Evolutionary conservation across 2,113 vertebrate species (phyloP), one percentile per base, ranked within the genome.

Genomic region (Dinomys branickii): DNA sequence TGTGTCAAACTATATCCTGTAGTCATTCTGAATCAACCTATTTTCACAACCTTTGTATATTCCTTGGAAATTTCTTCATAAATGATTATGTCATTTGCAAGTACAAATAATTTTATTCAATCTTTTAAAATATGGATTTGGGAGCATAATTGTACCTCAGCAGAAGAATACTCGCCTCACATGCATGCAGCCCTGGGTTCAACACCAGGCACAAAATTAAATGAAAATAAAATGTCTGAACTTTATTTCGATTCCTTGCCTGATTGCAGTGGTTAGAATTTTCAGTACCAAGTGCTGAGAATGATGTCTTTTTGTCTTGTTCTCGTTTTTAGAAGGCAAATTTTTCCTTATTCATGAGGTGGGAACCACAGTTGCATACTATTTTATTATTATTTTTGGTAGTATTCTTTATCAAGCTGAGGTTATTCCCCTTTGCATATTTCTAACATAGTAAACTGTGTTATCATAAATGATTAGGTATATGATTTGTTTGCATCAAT

Each of bases 381-480:
- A 11, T 58, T 35, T 8, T 65, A 7, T n/a, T 47, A 50, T 1
- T 89, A 19, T 69, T 16, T 63, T 44, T 56, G 28, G 16, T 63
- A 33, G 38, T 24, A 41, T 14, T 73, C 3, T 84, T 84, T 81
- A 69, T 61, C 19, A 86, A 71, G 3, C 33, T 81, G 5, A 86
- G 11, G 8, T 61, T 85, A 5, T 20, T 8, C 5, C 1, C 9
- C 1, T 17, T 11, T 47, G 16, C 52, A 2, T 28, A 14, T n/a
- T 38, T 85, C 7, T 50, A 75, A 9, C 38, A 5, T 69, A 52
- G 33, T 59, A 71, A 50, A 12, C 26, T 30, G 20, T 85, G 73
- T 83, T 73, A 52, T 73, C 16, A 65, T 75, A 16, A 63, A 16
- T 73, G 7, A 0, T 2, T 59, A 6, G 0, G 3, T 4, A 95